phyloP scores from a whole-genome alignment of 1,140 invertebrate species.

The Cherax quadricarinatus region DNA sequence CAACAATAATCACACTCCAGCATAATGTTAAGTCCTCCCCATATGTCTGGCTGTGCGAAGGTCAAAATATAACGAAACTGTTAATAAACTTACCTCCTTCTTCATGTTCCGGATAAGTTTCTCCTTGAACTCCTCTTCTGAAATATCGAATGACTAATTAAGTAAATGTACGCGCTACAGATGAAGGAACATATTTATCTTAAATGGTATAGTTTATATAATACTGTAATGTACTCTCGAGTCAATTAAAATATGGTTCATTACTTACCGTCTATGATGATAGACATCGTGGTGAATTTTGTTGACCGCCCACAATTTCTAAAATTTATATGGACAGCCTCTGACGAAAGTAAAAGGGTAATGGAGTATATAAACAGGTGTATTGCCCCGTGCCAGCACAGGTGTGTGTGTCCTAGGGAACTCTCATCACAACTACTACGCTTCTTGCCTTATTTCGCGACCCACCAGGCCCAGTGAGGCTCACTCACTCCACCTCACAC shows the following conservation, averaged over 20 bases:
- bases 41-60: background rate
- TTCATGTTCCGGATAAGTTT: conserved; percentile 3
- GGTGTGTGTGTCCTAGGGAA: background rate
- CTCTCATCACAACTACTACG: conserved; percentile 19
- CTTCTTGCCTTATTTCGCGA: conserved; percentile 5
- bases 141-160: background rate
- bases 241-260: background rate
- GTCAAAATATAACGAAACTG: background rate
- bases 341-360: background rate
- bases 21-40: background rate
- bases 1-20: no score
- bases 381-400: background rate
- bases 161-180: background rate
- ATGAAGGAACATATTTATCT: background rate
- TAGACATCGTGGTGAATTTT: conserved; percentile 4
- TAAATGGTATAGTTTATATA: background rate
- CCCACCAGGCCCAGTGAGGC: background rate
- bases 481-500: background rate
- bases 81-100: background rate
- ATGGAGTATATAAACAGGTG: background rate
- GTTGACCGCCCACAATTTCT: background rate
- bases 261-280: conserved; percentile 15
- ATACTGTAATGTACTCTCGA: background rate
- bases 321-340: background rate
- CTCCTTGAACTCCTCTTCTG: conserved; percentile 11